Evolutionary conservation across 1,140 invertebrate genomes (phyloP), one percentile per base, ranked within the genome.

Genomic region (Odontomachus brunneus): DNA sequence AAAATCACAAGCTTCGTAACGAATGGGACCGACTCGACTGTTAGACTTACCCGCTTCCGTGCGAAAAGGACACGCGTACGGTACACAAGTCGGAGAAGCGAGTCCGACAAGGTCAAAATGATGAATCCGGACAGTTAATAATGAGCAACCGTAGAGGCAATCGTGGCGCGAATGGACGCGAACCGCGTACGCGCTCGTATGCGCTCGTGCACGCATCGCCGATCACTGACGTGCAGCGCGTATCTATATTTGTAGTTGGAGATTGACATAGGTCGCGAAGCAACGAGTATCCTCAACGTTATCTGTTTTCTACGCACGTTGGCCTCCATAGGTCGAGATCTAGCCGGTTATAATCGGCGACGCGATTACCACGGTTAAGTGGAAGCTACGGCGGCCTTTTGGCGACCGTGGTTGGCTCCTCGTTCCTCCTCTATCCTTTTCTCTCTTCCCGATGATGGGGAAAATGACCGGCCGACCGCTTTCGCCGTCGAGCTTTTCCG

Each of bases 231-330:
- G 88, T 44, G 38, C 38, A 89, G 90, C 53, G 74, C 92, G 92
- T 93, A 92, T 93, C 92, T 93, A 93, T 90, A 91, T 89, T 72
- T 69, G 29, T 44, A 44, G 38, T 7, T 7, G 38, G 9, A 89
- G 92, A 93, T 93, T 93, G 92, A 91, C 91, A 91, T 93, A 93
- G 92, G 92, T 92, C 92, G 92, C 84, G 88, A 87, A 44, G 48
- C 60, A 48, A n/a, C n/a, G 22, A 83, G 82, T 78, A 60, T 82
- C 22, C 38, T 44, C 72, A 72, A 71, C 88, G 90, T 93, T 93
- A 92, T 92, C 92, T 92, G 91, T 91, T 92, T 88, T 91, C 89
- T 91, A 91, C 84, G 90, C 91, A 90, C 90, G 91, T 92, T 44
- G 92, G 89, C 89, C 91, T 91, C 88, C 59, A 69, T 83, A 76